Base-by-base conservation (phyloP, 1,140 invertebrate species). In the Bombus vancouverensis region DNA sequence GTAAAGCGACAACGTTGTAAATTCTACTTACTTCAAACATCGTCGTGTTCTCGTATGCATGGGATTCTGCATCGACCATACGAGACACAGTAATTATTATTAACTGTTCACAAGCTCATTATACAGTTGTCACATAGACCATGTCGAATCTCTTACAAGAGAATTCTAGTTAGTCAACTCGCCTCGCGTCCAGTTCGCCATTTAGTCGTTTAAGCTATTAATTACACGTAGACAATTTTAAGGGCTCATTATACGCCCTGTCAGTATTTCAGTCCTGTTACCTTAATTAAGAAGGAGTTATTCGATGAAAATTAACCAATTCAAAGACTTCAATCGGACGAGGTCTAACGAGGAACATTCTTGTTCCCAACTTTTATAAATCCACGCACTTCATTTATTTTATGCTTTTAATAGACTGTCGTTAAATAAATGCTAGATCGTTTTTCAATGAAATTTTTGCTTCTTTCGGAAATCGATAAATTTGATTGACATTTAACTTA, bases 81-180 rank as follows among this genome's bases (percentile, higher is more conserved):
- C 6, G 34, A 79, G 57, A 78, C 73, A 37, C 73, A 34, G 73
- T 81, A 88, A 89, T 84, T 84, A 86, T 77, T 82, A 88, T 88
- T 87, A 88, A 87, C 71, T 77, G 57, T 79, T 72, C 80, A 73
- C 83, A 86, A 82, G 57, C 53, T 82, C 87, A 73, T 89, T 85
- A 88, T 42, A 44, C 73, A 86, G 83, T 88, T 81, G 75, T 74
- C 9, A 72, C 77, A 77, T 81, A 73, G 77, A 39, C 73, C 47
- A 81, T 66, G 37, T 82, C 78, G 74, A 79, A 88, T 85, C 88
- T 72, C 82, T 53, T 85, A n/a, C 53, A 32, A 78, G 66, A 81
- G 76, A 66, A 59, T 71, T 68, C 59, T 80, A 70, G 9, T 37
- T 65, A 65, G 72, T n/a, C 66, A 47, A 44, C 77, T 70, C 72